phyloP scores from a whole-genome alignment of 1,140 invertebrate genomes.

The Elysia chlorotica region DNA sequence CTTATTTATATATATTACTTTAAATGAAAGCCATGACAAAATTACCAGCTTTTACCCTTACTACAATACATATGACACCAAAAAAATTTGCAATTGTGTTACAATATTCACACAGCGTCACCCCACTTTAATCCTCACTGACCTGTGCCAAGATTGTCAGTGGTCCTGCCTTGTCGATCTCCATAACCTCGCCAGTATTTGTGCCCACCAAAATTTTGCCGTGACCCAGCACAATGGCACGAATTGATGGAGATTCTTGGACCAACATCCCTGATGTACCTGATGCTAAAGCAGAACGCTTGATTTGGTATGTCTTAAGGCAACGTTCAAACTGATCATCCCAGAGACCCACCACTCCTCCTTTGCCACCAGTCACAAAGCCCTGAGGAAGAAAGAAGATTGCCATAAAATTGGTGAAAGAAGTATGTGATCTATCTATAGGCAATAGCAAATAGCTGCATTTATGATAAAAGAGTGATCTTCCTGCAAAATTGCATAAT shows the following conservation, averaged over 20 bases:
- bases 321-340: slow-evolving; percentile 59
- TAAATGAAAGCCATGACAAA: too few relatives aligned
- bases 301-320: slow-evolving; percentile 58
- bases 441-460: too few relatives aligned
- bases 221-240: slow-evolving; percentile 60
- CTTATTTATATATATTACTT: too few relatives aligned
- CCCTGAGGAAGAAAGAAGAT: slow-evolving; percentile 40
- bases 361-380: slow-evolving; percentile 63
- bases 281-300: slow-evolving; percentile 44
- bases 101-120: too few relatives aligned
- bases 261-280: slow-evolving; percentile 49
- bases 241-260: slow-evolving; percentile 51
- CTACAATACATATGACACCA: too few relatives aligned
- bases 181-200: slow-evolving; percentile 59
- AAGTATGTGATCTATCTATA: too few relatives aligned
- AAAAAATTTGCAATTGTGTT: too few relatives aligned
- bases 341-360: slow-evolving; percentile 61
- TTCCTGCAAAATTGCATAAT: too few relatives aligned
- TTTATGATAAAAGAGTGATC: too few relatives aligned
- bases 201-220: slow-evolving; percentile 61
- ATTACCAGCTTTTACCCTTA: too few relatives aligned
- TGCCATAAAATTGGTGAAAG: too few relatives aligned
- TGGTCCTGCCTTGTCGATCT: slow-evolving; percentile 59
- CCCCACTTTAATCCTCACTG: too few relatives aligned
- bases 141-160: slow-evolving; percentile 60